Evolutionary conservation across 2,113 vertebrate species (phyloP), one percentile per base, ranked within the genome.

Genomic region (Pimephales promelas): DNA sequence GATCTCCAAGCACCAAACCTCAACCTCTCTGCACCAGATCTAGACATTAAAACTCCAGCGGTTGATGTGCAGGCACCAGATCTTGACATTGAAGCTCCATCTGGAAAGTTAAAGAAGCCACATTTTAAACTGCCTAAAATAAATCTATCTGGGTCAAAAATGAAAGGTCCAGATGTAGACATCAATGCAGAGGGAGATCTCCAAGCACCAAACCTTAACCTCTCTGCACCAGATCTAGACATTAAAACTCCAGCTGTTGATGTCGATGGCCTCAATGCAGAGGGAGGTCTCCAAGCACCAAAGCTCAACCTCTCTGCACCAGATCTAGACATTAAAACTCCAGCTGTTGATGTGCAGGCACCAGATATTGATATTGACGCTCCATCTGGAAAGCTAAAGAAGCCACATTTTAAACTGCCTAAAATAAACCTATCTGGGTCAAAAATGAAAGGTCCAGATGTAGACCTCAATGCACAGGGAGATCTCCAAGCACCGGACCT

Each of bases 231-330:
- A 4, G 13, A 73, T 49, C 24, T 74, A 54, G 83, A 83, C 10
- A 76, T 93, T 54, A 70, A n/a, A 6, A 26, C 83, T n/a, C 89
- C 90, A 43, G 79, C 85, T 49, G 88, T 70, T 81, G 82, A 90
- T 82, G 1, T 91, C n/a, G n/a, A n/a, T n/a, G n/a, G 85, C 18
- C 26, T 88, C 28, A 59, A 86, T 59, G 83, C 79, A 64, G 52
- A 57, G 45, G 70, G 31, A 81, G 73, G 62, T 47, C 22, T 83
- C 22, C 76, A 62, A 54, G 61, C 31, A 18, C 73, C 85, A 28
- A 18, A 83, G 45, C 26, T 73, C 45, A 73, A 73, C 24, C 71
- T 73, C 14, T 49, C 71, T 28, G 45, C 43, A 20, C 24, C 71
- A 1, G 13, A 73, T 73, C 24, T 74, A 54, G 83, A 83, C 13